Evolutionary conservation across 2,888 invertebrate genomes (phyloP), one percentile per base, ranked within the genome.

Genomic region (Tenthredo scrophulariae): DNA sequence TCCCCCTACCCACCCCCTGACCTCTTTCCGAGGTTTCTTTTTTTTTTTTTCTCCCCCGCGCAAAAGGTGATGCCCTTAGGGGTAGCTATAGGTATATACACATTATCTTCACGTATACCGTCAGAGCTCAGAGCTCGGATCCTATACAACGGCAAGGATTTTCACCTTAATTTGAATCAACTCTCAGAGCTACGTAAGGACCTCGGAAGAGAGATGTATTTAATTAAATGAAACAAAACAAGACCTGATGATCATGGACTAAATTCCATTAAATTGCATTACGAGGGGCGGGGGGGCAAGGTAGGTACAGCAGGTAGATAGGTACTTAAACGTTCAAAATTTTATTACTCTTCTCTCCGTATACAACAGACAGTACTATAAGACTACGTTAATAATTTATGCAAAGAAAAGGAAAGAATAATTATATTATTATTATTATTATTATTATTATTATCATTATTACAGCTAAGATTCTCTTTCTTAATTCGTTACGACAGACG

Each of bases 161-260:
- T 62, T 43, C 62, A 80, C 40, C 40, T 80, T 80, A 58, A 80
- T 80, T 40, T 62, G 37, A 80, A 80, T 80, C 80, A 62, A 80
- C 80, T 62, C 80, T 58, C 77, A 50, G 29, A 50, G 26, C 26
- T 13, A 50, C 33, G 33, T 18, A 33, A 77, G 33, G 54, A n/a
- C 80, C 37, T 62, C 6, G 40, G 3, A 37, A 62, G 40, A 80
- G 80, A 40, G 80, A 62, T 58, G 58, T 80, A 62, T 62, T 80
- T 80, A 80, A 80, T 58, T 62, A 46, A 54, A 40, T 62, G 58
- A 80, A 80, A 80, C 80, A 40, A 80, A 80, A 62, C 80, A 58
- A 80, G 58, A 26, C 62, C 40, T 80, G 58, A 80, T 58, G 62
- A 80, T 80, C 80, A n/a, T 62, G 58, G 80, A 80, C 37, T 80